phyloP scores from a whole-genome alignment of 1,140 invertebrate species.

The Sminthurinus signatus region DNA sequence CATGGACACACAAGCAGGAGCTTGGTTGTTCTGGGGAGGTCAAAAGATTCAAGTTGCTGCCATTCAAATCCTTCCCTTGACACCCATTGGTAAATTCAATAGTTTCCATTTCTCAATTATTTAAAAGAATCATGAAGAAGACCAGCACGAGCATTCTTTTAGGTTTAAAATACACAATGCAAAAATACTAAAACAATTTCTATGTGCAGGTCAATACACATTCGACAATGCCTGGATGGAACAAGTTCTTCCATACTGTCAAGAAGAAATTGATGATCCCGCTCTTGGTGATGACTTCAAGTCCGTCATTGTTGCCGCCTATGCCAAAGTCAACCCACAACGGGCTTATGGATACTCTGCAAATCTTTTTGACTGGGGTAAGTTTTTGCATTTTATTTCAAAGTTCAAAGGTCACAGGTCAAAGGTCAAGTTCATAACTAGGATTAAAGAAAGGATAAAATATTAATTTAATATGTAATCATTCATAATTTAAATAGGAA shows the following conservation, averaged over 20 bases:
- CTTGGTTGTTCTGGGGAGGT: constrained; percentile 32
- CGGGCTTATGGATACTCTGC: constrained; percentile 19
- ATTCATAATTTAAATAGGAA: too few relatives aligned
- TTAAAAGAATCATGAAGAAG: too few relatives aligned
- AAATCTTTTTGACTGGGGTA: constrained; percentile 31
- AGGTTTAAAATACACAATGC: too few relatives aligned
- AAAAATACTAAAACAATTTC: too few relatives aligned
- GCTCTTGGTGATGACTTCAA: constrained; percentile 33
- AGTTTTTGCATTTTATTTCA: too few relatives aligned
- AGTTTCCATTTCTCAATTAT: too few relatives aligned
- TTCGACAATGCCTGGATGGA: constrained; percentile 35
- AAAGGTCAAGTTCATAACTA: too few relatives aligned
- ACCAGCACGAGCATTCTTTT: too few relatives aligned
- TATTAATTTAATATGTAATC: too few relatives aligned
- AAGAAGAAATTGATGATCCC: constrained; percentile 18
- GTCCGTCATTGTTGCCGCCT: constrained; percentile 32
- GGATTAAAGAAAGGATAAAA: too few relatives aligned
- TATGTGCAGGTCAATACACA: constrained; percentile 13
- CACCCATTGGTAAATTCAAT: constrained; percentile 38
- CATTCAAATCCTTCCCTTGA: constrained; percentile 35
- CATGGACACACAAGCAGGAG: constrained; percentile 26
- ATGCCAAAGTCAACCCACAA: constrained; percentile 29
- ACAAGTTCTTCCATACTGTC: constrained; percentile 22
- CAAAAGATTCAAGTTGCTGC: constrained; percentile 28
- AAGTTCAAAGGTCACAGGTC: too few relatives aligned